Base-by-base conservation (phyloP, 2,888 invertebrate genomes). In the Ochropleura plecta region DNA sequence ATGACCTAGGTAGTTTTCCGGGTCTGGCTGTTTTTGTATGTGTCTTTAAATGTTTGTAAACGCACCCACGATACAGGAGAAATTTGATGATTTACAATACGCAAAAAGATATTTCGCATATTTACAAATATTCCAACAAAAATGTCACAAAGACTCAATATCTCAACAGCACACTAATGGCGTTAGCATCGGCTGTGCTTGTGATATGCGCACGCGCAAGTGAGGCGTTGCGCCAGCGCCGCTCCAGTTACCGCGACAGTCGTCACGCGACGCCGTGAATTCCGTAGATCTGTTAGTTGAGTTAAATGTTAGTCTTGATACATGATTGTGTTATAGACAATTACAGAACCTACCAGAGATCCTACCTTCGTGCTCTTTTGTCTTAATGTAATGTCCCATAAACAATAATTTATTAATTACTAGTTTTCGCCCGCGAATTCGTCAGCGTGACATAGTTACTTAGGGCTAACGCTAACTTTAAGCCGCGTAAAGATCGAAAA, bases 201-300 rank as follows among this genome's bases (percentile, higher is more conserved):
- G 69, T 75, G 59, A 70, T 77, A 76, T 85, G 85, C 73, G 76
- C 74, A 57, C 20, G 73, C 64, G 82, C 85, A 70, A 71, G 76
- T 85, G 76, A 78, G 79, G 59, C 86, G 60, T 80, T 82, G 74
- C 83, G 83, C 74, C 75, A 70, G 86, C 68, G 72, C 57, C 76
- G 85, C 85, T 85, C 85, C 67, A 85, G 76, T 85, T 85, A 77
- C 72, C 20, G 78, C 71, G 55, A 46, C 53, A 62, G 77, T 40
- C 65, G 82, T 71, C 75, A 85, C 83, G 84, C 85, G 78, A 83
- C 73, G 51, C n/a, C 66, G 59, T 63, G 63, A 70, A 80, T 79
- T 77, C 83, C 75, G 20, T 55, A 71, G 68, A 79, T 82, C 68
- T 84, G 68, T 75, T 73, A 59, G 79, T 73, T 40, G 49, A 72